Base-by-base conservation (phyloP, 2,888 invertebrate species). In the Gymnocheta viridis region DNA sequence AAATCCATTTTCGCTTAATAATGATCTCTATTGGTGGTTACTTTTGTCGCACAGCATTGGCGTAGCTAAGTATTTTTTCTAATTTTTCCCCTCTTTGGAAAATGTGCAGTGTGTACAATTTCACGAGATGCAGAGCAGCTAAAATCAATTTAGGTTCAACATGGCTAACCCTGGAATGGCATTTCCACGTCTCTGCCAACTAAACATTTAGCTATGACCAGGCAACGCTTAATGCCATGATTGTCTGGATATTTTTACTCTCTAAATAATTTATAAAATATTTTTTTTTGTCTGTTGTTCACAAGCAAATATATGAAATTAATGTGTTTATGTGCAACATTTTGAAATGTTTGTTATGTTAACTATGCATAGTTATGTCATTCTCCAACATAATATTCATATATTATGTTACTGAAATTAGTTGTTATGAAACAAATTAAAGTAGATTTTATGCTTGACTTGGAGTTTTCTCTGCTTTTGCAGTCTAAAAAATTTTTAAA, bases 311-410 rank as follows among this genome's bases (percentile, higher is more conserved):
- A 12, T 72, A 67, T 73, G 81, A 84, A 84, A 84, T 84, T 77
- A 78, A 84, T 84, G 84, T 84, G 84, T 81, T 81, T 73, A 81
- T 84, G 81, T 67, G 81, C 72, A 69, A 64, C 81, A 81, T 77
- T 84, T 84, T 84, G 81, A 84, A 84, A 84, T 81, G 84, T 84
- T 84, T 84, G 77, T 84, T 84, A 81, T 84, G 81, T 84, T 84
- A 73, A 84, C 83, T 81, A 64, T 81, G 84, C 64, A 78, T 81
- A 67, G 84, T 84, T 84, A 81, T 84, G 84, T 78, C 84, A 84
- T 81, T 81, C 73, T 41, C 77, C 62, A 84, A 77, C 77, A 81
- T 81, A 77, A 84, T 77, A 84, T 81, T 84, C 81, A 84, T 84
- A 81, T 84, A 84, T 81, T 84, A 81, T 84, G 66, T 81, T 78